Base-by-base conservation (phyloP, 92 coral and sea anemone species). In the Desmophyllum pertusum region DNA sequence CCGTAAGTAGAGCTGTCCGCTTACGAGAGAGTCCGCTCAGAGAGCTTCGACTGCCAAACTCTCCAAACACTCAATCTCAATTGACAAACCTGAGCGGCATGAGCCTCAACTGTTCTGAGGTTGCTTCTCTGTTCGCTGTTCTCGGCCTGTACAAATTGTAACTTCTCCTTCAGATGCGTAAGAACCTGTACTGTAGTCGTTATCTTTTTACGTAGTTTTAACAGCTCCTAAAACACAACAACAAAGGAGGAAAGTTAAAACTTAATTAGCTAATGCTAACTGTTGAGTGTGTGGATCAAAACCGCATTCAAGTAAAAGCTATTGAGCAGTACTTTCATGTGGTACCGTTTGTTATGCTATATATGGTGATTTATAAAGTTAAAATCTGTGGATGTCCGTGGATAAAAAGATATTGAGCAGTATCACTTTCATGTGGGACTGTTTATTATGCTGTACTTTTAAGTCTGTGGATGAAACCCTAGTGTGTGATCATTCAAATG, bases 181-280 rank as follows among this genome's bases (percentile, higher is more conserved):
- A 96, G 88, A 23, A 96, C 99, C 85, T 96, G 99, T 3, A 96
- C 99, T 5, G 99, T 96, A 5, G 98, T 96, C 23, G 99, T 96
- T 88, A 96, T 96, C 90, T 96, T 96, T 91, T 96, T 96, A 57
- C 99, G 88, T 38, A 96, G 91, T 75, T 96, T 96, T 37, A 96
- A 50, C 75, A 96, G 86, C 70, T 96, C 99, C 98, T 96, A 52
- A 10, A 70, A 83, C 71, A 29, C 53, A 75, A 68, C 23, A 66
- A 42, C 29, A 19, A 21, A 27, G 50, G 25, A 71, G 10, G 67
- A 10, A 19, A 38, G 15, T 29, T 5, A 66, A 66, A 31, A 46
- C 52, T 46, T 46, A 0, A 15, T 46, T 9, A 46, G 52, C 10
- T 46, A 46, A 46, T 46, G 15, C 13, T 13, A n/a, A n/a, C n/a